Conservation (phyloP, 2,113 vertebrate genomes). For the Nycticryphes semicollaris region DNA sequence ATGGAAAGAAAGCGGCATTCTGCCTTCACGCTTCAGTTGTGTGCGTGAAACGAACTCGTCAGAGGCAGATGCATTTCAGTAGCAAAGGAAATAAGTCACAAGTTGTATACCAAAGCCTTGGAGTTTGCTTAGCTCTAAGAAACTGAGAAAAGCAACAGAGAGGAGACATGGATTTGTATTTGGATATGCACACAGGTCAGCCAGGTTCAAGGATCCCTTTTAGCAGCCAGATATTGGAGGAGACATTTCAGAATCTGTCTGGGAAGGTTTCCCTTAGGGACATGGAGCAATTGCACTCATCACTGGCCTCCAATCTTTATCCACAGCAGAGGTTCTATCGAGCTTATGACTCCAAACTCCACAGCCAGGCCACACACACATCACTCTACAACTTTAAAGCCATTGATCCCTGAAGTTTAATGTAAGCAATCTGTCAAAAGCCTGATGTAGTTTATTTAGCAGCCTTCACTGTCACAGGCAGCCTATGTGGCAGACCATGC, state of each 20-base stretch:
- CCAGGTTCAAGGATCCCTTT: not conserved
- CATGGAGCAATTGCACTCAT: fast-evolving
- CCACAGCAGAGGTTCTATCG: not conserved
- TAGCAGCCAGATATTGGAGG: not conserved
- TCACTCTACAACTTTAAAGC: not conserved
- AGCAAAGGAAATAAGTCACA: not conserved
- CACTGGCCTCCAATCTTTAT: not conserved
- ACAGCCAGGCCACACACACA: not conserved
- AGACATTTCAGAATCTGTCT: not conserved
- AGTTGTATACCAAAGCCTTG: not conserved
- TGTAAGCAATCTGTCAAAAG: not conserved
- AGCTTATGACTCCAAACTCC: not conserved
- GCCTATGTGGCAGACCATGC: not conserved
- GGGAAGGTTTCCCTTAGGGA: not conserved
- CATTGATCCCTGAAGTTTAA: not conserved
- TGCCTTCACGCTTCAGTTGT: not conserved
- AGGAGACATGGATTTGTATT: not conserved
- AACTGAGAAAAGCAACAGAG: not conserved
- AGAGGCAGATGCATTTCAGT: not conserved
- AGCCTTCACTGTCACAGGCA: not conserved
- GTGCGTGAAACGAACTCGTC: not conserved
- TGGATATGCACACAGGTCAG: not conserved
- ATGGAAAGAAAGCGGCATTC: not conserved
- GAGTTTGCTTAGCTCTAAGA: not conserved
- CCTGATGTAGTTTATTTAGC: not conserved